Base-by-base conservation (phyloP, 2,888 invertebrate species). In the Ptychoptera albimana region DNA sequence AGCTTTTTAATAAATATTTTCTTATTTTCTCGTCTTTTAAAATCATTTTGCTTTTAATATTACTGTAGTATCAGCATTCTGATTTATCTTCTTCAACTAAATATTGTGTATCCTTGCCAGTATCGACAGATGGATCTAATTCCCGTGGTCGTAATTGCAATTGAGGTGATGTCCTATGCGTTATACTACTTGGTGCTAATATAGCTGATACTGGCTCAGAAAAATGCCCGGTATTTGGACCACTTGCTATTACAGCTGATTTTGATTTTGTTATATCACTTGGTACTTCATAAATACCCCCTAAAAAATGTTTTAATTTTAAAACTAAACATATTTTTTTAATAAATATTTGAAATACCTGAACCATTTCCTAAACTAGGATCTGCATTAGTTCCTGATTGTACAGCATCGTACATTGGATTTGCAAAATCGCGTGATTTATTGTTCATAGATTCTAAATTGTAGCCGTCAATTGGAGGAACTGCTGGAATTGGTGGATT, bases 321-420 rank as follows among this genome's bases (percentile, higher is more conserved):
- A 43, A 31, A 35, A 48, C 46, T 46, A 30, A 8, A 8, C 38
- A 15, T 12, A 36, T 45, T 46, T 39, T 12, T 5, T 7, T 13
- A 37, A 7, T 23, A 31, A 13, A 35, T 35, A 42, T 8, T 23
- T 38, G 43, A 48, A 53, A 64, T 66, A 63, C 74, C 74, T 56
- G 71, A 69, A 52, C 77, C 74, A 53, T 77, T 77, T 50, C 73
- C 74, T 51, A 74, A 64, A 43, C 65, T 68, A 30, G 71, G 66
- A 52, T 75, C 75, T 16, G 69, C 65, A 52, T 62, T 70, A 48
- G 63, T 64, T 43, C 74, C 75, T 50, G 78, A 70, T 52, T 81
- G 79, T 45, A 82, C 83, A 40, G 88, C 89, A 59, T 97, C 96
- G 66, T 96, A 97, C 86, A 96, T 93, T 40, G 96, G 96, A 69